Percentiles rank a stretch among this genome's conserved stretches.
phyloP scores from a whole-genome alignment of 2,797 vertebrate species.

The Menidia menidia region DNA sequence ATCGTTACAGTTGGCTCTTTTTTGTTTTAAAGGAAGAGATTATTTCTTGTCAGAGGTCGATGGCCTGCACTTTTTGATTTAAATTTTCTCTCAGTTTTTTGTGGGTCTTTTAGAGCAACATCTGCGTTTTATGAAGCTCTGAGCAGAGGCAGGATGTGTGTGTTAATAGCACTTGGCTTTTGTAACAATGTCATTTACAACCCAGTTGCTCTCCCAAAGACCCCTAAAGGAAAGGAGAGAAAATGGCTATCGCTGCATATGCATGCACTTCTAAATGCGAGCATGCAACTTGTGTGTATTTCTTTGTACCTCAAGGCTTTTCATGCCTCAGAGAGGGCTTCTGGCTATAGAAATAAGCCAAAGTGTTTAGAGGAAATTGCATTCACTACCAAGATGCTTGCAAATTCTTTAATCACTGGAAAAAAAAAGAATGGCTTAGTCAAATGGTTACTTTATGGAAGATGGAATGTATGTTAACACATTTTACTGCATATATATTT shows the following conservation, averaged over 20 bases:
- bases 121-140: constrained; percentile 82
- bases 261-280: constrained; percentile 60
- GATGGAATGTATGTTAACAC: constrained; percentile 1
- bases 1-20: constrained; percentile 56
- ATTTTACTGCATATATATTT: not conserved
- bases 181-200: constrained; percentile 81
- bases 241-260: constrained; percentile 72
- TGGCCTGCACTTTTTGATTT: constrained; percentile 66
- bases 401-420: constrained; percentile 68
- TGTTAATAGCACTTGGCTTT: constrained; percentile 81
- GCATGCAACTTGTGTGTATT: constrained; percentile 69
- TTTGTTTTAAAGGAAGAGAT: constrained; percentile 58
- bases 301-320: constrained; percentile 77
- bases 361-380: constrained; percentile 75
- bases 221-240: constrained; percentile 70
- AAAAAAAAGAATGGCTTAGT: constrained; percentile 54
- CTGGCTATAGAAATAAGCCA: constrained; percentile 65
- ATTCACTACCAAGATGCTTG: constrained; percentile 74
- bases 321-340: constrained; percentile 71
- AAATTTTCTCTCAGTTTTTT: constrained; percentile 65
- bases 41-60: constrained; percentile 73
- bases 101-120: constrained; percentile 80
- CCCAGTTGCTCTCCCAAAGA: constrained; percentile 78
- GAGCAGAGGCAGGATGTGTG: constrained; percentile 78
- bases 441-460: constrained; percentile 54